These are phyloP conservation scores for Verasper variegatus DNA, from an alignment of 2,113 vertebrate genomes.

Conservation along the genomic window DNA sequence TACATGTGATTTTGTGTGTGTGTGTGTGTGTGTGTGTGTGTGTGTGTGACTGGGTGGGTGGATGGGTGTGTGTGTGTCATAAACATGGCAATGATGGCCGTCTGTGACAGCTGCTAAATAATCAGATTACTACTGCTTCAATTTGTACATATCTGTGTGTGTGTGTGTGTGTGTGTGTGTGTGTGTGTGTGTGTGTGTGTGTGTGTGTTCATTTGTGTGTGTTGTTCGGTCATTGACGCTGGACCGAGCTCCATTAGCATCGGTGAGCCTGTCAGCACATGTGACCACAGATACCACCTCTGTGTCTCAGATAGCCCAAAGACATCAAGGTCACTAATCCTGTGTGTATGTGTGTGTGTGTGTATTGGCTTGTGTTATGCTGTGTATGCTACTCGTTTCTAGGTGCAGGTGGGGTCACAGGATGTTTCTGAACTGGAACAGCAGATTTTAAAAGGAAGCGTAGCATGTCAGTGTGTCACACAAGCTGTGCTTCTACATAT, in stretches of 20 bases:
- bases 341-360: conserved; percentile 5
- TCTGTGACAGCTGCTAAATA: conserved; percentile 72
- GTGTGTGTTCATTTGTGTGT: not conserved
- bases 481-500: conserved; percentile 70
- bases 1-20: no score
- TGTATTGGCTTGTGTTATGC: conserved; percentile 1
- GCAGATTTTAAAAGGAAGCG: conserved; percentile 48
- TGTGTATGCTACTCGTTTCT: conserved; percentile 15
- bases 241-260: not conserved
- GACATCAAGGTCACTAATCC: not conserved
- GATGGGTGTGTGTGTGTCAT: conserved; percentile 22
- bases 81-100: conserved; percentile 58
- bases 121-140: conserved; percentile 70
- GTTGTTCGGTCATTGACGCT: not conserved
- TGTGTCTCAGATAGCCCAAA: not conserved
- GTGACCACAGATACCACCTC: not conserved
- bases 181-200: no score
- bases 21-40: not conserved
- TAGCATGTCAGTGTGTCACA: conserved; percentile 67
- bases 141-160: conserved; percentile 15
- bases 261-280: not conserved
- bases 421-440: conserved; percentile 57
- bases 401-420: conserved; percentile 54
- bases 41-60: no score
- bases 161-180: no score